Base-by-base conservation (phyloP, 2,888 invertebrate genomes). In the Campoplex capitator region DNA sequence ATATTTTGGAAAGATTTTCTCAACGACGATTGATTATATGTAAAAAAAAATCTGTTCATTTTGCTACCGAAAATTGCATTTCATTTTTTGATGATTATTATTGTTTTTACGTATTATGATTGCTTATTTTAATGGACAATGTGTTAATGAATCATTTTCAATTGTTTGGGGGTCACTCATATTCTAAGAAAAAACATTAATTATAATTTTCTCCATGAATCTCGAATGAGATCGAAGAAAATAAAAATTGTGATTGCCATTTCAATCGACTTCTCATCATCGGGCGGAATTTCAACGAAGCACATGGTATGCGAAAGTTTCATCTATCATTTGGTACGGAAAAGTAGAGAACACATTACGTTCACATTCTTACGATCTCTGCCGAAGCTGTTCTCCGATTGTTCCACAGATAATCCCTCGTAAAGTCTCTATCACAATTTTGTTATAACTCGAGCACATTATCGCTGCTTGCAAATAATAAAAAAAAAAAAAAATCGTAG, bases 331-430 rank as follows among this genome's bases (percentile, higher is more conserved):
- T 58, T 11, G 11, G 9, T 11, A 28, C 23, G 56, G 11, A 28
- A 28, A 9, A 28, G 28, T 58, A 11, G 3, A 28, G 28, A 58
- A 58, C 28, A 58, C 28, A n/a, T 58, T 58, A 58, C 2, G 13
- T 58, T n/a, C 3, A 58, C n/a, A 56, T 2, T 11, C 11, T 16
- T 58, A 11, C 9, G 11, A 58, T n/a, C 28, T 2, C 9, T 58
- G 23, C 2, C 11, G 28, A 48, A 8, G 18, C 81, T 32, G 11
- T 68, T 45, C 35, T 68, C 2, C 23, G 42, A 18, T 18, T 35
- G 28, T 71, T 62, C 32, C 9, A 51, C 38, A 11, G 51, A 75
- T 80, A 70, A 81, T 56, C 71, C 42, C 38, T 67, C 51, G 42
- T 85, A 77, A 51, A 77, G 28, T 42, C 35, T 28, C 38, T 51